Evolutionary conservation across 1,140 invertebrate genomes (phyloP).

Genomic region (Bathynomus jamesi): DNA sequence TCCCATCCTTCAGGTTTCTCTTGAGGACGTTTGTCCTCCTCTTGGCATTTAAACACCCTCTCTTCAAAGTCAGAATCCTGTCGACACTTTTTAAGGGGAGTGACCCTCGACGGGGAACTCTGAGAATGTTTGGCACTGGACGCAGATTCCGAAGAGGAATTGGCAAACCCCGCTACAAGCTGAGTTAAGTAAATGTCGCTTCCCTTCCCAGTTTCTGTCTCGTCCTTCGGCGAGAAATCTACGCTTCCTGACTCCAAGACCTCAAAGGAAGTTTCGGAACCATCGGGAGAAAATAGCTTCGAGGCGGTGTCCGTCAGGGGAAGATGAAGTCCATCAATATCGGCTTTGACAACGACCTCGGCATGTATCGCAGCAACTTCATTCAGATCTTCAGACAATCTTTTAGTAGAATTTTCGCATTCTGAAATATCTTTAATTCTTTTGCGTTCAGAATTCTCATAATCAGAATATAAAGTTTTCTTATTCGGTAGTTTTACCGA

Average conservation of each 20-base stretch:
- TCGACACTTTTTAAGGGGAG: not conserved
- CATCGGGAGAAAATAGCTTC: conserved; percentile 20
- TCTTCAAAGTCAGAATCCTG: not conserved
- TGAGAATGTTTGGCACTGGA: not conserved
- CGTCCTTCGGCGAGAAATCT: not conserved
- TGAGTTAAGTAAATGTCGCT: not conserved
- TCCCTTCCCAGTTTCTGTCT: not conserved
- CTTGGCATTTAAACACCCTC: no score
- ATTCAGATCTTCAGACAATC: not conserved
- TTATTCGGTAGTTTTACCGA: not conserved
- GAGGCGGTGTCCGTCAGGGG: not conserved
- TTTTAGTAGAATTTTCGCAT: not conserved
- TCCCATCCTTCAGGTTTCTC: not conserved
- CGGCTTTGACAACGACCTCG: no score
- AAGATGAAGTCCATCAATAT: not conserved
- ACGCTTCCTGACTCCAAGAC: conserved; percentile 33
- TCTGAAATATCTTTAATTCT: not conserved
- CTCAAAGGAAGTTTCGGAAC: conserved; percentile 35
- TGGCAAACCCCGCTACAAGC: not conserved
- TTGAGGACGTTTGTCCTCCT: no score
- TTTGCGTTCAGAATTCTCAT: not conserved
- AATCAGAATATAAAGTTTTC: no score
- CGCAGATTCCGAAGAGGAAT: not conserved
- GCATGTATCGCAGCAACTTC: no score
- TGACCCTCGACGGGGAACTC: not conserved